Conservation (phyloP, 2,888 invertebrate species). For the Tenodera sinensis region DNA sequence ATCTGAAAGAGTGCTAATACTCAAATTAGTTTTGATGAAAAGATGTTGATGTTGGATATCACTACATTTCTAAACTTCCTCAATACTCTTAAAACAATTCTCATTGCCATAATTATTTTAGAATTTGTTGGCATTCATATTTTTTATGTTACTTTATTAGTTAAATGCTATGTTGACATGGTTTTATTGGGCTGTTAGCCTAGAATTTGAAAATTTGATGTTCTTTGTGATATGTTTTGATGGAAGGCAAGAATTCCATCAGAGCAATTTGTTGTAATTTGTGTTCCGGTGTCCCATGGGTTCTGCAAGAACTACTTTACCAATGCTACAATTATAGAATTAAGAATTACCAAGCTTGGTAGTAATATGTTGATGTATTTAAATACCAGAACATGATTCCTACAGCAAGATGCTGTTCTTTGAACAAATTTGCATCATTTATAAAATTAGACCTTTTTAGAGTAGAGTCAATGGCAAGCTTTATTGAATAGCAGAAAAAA, state of each 20-base stretch:
- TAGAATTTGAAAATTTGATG: neutral
- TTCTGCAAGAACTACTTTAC: neutral
- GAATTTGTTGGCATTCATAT: neutral
- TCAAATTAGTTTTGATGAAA: neutral
- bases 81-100: slow-evolving; percentile 10
- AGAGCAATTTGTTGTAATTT: slow-evolving; percentile 5
- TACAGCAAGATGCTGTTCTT: neutral
- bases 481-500: neutral
- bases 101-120: slow-evolving; percentile 2
- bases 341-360: neutral
- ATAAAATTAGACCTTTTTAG: neutral
- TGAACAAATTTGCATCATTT: neutral
- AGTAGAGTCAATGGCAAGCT: neutral
- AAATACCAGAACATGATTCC: neutral
- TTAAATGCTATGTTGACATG: neutral
- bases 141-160: neutral
- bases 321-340: neutral
- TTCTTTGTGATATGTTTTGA: neutral
- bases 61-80: neutral
- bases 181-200: neutral
- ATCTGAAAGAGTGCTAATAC: neutral
- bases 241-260: neutral
- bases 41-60: neutral
- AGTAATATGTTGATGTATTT: neutral
- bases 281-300: neutral